These are phyloP conservation scores for Micromesistius poutassou DNA, from an alignment of 2,797 vertebrate species.

Conservation along the genomic window DNA sequence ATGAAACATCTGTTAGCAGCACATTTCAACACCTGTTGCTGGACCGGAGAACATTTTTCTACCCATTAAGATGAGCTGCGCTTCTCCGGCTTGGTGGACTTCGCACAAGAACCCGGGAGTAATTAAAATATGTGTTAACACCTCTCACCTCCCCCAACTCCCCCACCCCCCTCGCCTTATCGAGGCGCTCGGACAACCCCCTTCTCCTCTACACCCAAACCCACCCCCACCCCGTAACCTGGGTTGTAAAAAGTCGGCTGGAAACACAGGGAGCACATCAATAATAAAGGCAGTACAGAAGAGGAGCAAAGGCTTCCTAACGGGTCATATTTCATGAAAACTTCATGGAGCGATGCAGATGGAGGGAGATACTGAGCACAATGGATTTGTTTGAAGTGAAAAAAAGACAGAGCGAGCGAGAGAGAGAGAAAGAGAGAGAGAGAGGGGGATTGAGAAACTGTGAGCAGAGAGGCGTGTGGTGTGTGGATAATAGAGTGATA, in stretches of 20 bases:
- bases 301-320: constrained; percentile 57
- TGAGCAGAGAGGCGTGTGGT: constrained; percentile 22
- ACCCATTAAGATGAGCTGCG: constrained; percentile 56
- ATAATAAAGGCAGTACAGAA: constrained; percentile 63
- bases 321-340: constrained; percentile 66
- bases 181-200: constrained; percentile 48
- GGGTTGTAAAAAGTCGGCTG: constrained; percentile 43
- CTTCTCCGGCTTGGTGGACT: constrained; percentile 49
- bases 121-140: constrained; percentile 54
- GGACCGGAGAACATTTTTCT: constrained; percentile 47
- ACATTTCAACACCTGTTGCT: constrained; percentile 60
- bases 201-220: constrained; percentile 44
- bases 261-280: constrained; percentile 62
- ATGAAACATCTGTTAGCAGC: constrained; percentile 64
- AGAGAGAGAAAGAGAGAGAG: background rate
- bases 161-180: constrained; percentile 38
- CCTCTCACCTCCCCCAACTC: constrained; percentile 10
- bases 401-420: constrained; percentile 17
- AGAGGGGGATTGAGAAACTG: constrained; percentile 12
- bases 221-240: constrained; percentile 42
- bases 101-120: constrained; percentile 38
- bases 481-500: background rate
- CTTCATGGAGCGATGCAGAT: constrained; percentile 63
- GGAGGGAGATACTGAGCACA: constrained; percentile 52
- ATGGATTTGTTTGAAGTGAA: constrained; percentile 34